Evolutionary conservation across 2,888 invertebrate species (phyloP).

Genomic region (Scaeva pyrastri): DNA sequence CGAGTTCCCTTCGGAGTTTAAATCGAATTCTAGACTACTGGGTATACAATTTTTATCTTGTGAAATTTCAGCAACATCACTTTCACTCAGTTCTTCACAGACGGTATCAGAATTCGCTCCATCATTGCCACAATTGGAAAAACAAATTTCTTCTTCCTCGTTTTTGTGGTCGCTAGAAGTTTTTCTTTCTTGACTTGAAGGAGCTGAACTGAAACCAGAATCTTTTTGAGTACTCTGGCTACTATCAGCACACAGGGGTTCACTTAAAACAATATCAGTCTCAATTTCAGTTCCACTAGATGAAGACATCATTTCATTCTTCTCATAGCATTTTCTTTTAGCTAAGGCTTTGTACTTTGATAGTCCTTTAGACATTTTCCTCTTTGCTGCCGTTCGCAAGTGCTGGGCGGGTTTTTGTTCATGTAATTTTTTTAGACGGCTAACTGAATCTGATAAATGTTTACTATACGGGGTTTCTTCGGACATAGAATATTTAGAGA

Average conservation of each 20-base stretch:
- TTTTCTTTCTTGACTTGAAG: conserved; percentile 77
- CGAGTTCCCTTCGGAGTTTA: conserved; percentile 33
- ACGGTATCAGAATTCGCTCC: conserved; percentile 64
- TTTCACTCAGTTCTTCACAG: conserved; percentile 65
- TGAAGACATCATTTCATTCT: conserved; percentile 1
- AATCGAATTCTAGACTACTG: conserved; percentile 38
- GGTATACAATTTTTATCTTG: conserved; percentile 34
- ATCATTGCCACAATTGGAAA: conserved; percentile 21
- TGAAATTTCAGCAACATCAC: conserved; percentile 56
- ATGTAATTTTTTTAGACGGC: not conserved
- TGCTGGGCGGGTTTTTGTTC: conserved; percentile 39
- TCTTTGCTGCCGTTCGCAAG: conserved; percentile 42
- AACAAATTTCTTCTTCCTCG: conserved; percentile 53
- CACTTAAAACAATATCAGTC: conserved; percentile 67
- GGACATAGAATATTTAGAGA: conserved; percentile 9
- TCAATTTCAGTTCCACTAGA: conserved; percentile 62
- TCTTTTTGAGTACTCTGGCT: conserved; percentile 75
- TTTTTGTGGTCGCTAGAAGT: conserved; percentile 50
- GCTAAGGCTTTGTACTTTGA: conserved; percentile 28
- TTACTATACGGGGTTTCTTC: conserved; percentile 29
- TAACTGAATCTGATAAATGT: conserved; percentile 8
- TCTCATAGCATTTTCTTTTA: conserved; percentile 40
- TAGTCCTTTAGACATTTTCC: conserved; percentile 33
- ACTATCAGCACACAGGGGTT: conserved; percentile 39
- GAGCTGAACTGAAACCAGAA: conserved; percentile 78